Base-by-base conservation (phyloP, 1,140 invertebrate species). In the Orussus abietinus region DNA sequence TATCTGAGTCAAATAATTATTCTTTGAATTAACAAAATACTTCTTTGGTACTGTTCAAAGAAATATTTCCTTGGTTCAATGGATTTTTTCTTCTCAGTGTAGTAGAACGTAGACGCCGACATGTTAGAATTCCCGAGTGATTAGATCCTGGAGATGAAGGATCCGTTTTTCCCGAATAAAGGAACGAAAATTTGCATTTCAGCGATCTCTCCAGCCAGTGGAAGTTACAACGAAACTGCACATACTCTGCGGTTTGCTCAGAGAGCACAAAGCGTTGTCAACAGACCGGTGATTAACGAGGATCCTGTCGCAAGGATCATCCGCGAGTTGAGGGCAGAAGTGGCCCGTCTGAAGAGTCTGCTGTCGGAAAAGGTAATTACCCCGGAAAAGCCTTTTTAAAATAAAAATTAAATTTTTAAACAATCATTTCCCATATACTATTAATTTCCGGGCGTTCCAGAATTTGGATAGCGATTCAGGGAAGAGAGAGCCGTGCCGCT, bases 211-310 rank as follows among this genome's bases (percentile, higher is more conserved):
- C 82, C 83, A 13, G 81, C 82, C 11, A 79, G 76, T 39, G 69
- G 72, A 18, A 82, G 79, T 64, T 84, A 83, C 70, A 79, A 77
- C 47, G 82, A 86, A 59, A 85, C 81, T n/a, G 74, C 84, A 12
- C 82, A 82, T 39, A 86, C 82, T 6, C 69, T 86, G 14, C 75
- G 83, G 29, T 82, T 86, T 76, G 78, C 84, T 51, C 75, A 83
- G 51, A 71, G 83, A 45, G 77, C 82, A 33, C 81, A 86, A 46
- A 80, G 80, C 52, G 80, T 89, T 49, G 76, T 84, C 52, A 83
- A 83, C 57, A 74, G 74, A 50, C 82, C 81, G 33, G 74, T 80
- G 43, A 75, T 83, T 49, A 82, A 81, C 62, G 80, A 83, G 62
- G 80, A 83, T 64, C 72, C 78, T 28, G 75, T 77, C 43, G 73